Base-by-base conservation (phyloP, 2,888 invertebrate genomes). In the Yponomeuta plumbellus region DNA sequence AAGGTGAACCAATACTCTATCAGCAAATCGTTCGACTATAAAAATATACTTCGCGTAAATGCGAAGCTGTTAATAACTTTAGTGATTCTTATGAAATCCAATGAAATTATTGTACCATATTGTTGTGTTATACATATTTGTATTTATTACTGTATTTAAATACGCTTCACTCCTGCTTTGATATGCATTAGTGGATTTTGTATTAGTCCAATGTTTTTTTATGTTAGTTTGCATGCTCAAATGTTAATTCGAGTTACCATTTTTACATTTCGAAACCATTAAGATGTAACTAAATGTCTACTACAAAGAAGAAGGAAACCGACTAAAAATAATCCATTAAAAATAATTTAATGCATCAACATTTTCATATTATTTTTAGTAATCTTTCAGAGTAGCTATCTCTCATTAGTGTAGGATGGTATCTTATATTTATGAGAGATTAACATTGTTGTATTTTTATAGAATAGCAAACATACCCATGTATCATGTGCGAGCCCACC, bases 41-140 rank as follows among this genome's bases (percentile, higher is more conserved):
- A n/a, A 26, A 13, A 61, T 5, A 8, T 61, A 17, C 17, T 61
- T 26, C 61, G 22, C 13, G 3, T 13, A 23, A 22, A 11, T 22
- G 58, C 22, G 61, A 61, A 61, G 11, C 17, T 61, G 26, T 52
- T 52, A 13, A 52, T 13, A 23, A 22, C 10, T 61, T 17, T 6
- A 22, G 17, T 17, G 11, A n/a, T 61, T 61, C 17, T 63, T 63
- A 63, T 63, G 34, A 62, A 39, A 62, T 20, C 26, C 26, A 59
- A 62, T 62, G 63, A 63, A 63, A 63, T 63, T 44, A 40, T 44
- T 63, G 44, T 63, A 63, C 40, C 40, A 63, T 44, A 44, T 63
- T 63, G 63, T 63, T 63, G 59, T 59, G 63, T 63, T 63, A 63
- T 20, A 22, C 0, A n/a, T 21, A 26, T 39, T n/a, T 61, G 13